Evolutionary conservation across 1,140 invertebrate genomes (phyloP).

Genomic region (Drosophila dunni): DNA sequence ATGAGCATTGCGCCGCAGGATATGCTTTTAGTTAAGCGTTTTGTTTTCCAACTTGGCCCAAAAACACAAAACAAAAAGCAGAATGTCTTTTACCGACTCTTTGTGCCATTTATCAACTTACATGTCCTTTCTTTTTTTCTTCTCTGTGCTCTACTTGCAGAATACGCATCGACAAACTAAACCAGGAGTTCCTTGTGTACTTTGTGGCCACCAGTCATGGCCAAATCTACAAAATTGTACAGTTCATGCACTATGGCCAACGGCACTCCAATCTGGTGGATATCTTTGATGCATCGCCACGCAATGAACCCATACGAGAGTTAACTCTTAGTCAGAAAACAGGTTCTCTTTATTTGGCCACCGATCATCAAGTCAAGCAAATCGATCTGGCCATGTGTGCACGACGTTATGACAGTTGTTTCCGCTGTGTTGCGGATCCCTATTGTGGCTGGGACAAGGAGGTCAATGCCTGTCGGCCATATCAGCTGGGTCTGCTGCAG

Average conservation of each 20-base stretch:
- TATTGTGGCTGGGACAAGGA: conserved; percentile 94
- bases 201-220: conserved; percentile 92
- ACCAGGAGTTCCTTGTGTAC: conserved; percentile 90
- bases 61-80: conserved; percentile 1
- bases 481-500: conserved; percentile 87
- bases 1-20: conserved; percentile 74
- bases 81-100: conserved; percentile 2
- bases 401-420: conserved; percentile 90
- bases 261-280: conserved; percentile 90
- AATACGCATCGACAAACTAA: conserved; percentile 84
- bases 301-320: conserved; percentile 90
- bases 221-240: conserved; percentile 92
- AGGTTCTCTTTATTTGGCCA: conserved; percentile 91
- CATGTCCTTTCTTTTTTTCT: background rate
- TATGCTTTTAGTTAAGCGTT: conserved; percentile 76
- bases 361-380: conserved; percentile 90
- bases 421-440: conserved; percentile 91
- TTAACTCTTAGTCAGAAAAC: conserved; percentile 90
- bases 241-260: conserved; percentile 87
- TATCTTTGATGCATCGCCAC: conserved; percentile 89
- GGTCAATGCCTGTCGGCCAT: conserved; percentile 89
- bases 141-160: conserved; percentile 35
- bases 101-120: conserved; percentile 9
- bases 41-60: conserved; percentile 63
- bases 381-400: conserved; percentile 91